These are phyloP conservation scores for Phorcus lineatus DNA, from an alignment of 2,888 invertebrate species.

Conservation along the genomic window DNA sequence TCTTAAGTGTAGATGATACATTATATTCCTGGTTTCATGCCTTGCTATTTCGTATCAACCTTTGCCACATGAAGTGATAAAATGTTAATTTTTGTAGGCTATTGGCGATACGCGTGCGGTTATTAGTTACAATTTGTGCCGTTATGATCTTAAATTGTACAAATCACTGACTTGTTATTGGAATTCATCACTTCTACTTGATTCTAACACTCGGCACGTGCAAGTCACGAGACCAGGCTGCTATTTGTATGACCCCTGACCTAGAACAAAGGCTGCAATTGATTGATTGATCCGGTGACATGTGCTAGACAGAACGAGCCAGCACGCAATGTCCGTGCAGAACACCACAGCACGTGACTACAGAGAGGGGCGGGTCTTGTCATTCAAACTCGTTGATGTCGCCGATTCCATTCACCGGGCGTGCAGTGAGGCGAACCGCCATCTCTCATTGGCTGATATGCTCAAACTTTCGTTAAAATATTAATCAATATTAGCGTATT, in stretches of 20 bases:
- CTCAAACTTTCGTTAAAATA: constrained; percentile 6
- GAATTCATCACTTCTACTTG: neutral
- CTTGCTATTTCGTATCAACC: too few relatives aligned
- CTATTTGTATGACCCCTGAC: constrained; percentile 18
- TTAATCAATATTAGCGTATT: constrained; percentile 16
- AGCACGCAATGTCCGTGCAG: neutral
- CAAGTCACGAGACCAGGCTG: neutral
- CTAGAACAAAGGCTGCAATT: constrained; percentile 11
- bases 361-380: constrained; percentile 12
- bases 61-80: too few relatives aligned
- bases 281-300: constrained; percentile 16
- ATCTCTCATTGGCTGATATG: neutral
- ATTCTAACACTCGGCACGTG: neutral
- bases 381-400: neutral
- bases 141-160: neutral
- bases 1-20: too few relatives aligned
- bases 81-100: too few relatives aligned
- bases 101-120: too few relatives aligned
- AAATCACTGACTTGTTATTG: neutral
- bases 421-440: neutral
- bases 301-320: neutral
- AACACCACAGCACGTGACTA: neutral
- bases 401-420: neutral
- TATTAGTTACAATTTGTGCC: too few relatives aligned
- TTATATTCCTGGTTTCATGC: too few relatives aligned